Evolutionary conservation across 2,888 invertebrate genomes (phyloP).

Genomic region (Coremacera marginata): DNA sequence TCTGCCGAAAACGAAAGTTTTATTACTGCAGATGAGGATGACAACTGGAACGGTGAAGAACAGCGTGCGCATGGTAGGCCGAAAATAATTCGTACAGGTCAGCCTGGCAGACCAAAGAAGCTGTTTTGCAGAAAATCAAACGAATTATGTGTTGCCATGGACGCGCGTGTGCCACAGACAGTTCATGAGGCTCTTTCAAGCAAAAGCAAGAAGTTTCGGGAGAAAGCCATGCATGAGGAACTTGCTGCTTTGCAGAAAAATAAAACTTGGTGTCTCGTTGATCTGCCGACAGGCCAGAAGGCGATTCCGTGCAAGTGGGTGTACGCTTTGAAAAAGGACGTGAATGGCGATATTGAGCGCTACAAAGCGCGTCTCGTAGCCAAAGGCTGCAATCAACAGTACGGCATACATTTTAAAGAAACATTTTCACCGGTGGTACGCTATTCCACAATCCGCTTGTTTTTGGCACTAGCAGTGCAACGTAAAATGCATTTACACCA

Average conservation of each 20-base stretch:
- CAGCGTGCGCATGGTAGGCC: background rate
- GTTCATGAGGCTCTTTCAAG: conserved; percentile 10
- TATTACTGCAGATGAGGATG: conserved; percentile 4
- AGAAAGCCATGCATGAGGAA: conserved; percentile 17
- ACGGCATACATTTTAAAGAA: conserved; percentile 30
- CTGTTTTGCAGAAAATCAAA: conserved; percentile 16
- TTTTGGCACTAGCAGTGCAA: conserved; percentile 33
- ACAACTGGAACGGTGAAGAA: background rate
- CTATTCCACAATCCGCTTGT: conserved; percentile 39
- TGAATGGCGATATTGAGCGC: too few species aligned
- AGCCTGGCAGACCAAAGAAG: conserved; percentile 9
- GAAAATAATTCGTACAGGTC: conserved; percentile 6
- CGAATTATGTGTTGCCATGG: background rate
- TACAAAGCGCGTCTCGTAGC: too few species aligned
- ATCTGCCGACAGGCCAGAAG: conserved; percentile 9
- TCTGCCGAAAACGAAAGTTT: background rate
- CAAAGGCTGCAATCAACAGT: conserved; percentile 40
- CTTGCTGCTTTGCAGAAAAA: conserved; percentile 17
- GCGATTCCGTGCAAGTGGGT: conserved; percentile 28
- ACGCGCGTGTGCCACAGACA: conserved; percentile 9
- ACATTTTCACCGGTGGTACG: conserved; percentile 26
- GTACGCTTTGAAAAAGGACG: conserved; percentile 10
- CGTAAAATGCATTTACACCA: conserved; percentile 36
- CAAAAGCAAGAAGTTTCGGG: conserved; percentile 8
- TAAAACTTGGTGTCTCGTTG: too few species aligned